Base-by-base conservation (phyloP, 2,797 vertebrate species). In the Pagetopsis macropterus region DNA sequence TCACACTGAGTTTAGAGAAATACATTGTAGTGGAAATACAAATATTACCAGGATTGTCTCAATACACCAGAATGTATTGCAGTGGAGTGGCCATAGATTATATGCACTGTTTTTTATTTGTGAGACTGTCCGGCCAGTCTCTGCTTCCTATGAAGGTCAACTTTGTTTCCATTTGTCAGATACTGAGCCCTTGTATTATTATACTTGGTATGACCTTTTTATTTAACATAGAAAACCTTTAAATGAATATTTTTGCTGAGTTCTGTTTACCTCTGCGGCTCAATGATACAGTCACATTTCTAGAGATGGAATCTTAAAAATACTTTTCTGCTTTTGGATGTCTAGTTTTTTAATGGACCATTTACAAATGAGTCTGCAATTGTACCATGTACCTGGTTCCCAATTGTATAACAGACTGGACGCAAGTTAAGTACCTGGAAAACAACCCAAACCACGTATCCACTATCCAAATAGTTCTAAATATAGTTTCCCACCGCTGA, bases 31-130 rank as follows among this genome's bases (percentile, higher is more conserved):
- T 44, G 40, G 23, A 60, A 19, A 43, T 40, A 12, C 15, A 60
- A 9, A 31, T 37, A 37, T 15, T 9, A 2, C 13, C 27, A 2
- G 4, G 8, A 54, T 27, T 27, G 40, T 46, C 65, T 63, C 45
- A 44, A 2, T 43, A 31, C 16, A 59, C n/a, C 50, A 71, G 58
- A 62, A 33, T 45, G 55, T 12, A 57, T 10, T 50, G 61, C 70
- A 43, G 15, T 15, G 3, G 0, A 16, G 37, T 14, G 9, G 16
- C 21, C 1, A 31, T 0, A 31, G 43, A 15, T 27, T 27, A 27
- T 27, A 27, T 27, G 27, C 27, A 27, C 4, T 5, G 27, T 27
- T 27, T 37, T 9, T 37, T 37, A 37, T 37, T 37, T 37, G 33
- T 37, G 33, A 9, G 33, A 64, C 67, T 31, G 8, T 40, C 10